Percentiles rank a stretch among this genome's conserved stretches.
phyloP scores from a whole-genome alignment of 2,113 vertebrate species.

The Vidua chalybeata region DNA sequence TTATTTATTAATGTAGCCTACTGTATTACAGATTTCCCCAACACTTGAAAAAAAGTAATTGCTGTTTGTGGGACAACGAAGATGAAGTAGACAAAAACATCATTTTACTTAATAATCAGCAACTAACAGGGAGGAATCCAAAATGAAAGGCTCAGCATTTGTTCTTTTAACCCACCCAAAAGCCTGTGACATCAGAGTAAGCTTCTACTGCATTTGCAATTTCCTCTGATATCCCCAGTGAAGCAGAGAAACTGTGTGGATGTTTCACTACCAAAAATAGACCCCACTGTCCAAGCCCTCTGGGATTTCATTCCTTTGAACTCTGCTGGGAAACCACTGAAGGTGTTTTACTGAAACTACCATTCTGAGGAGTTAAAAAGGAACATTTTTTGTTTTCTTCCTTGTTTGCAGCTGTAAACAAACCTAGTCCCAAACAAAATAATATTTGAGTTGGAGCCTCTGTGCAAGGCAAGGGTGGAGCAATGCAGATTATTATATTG shows the following conservation, averaged over 20 bases:
- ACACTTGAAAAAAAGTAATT: not conserved
- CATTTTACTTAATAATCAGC: not conserved
- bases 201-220: not conserved
- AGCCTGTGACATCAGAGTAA: not conserved
- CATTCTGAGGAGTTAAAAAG: not conserved
- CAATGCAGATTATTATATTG: not conserved
- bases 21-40: not conserved
- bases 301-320: not conserved
- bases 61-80: not conserved
- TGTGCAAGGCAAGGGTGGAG: not conserved
- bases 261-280: not conserved
- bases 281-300: rapidly evolving
- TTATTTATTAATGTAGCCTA: not conserved
- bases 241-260: not conserved
- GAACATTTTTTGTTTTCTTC: not conserved
- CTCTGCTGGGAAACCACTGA: not conserved
- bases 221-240: not conserved
- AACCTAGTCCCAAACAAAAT: not conserved
- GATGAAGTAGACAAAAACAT: not conserved
- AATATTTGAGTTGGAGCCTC: not conserved
- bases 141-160: not conserved
- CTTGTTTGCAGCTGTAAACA: not conserved
- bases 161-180: not conserved
- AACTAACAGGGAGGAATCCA: not conserved
- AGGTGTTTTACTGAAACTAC: not conserved